A percentile compares a stretch with the other conserved stretches of the same genome.
Conservation (phyloP, 2,888 invertebrate genomes). For the Chymomyza procnemis region DNA sequence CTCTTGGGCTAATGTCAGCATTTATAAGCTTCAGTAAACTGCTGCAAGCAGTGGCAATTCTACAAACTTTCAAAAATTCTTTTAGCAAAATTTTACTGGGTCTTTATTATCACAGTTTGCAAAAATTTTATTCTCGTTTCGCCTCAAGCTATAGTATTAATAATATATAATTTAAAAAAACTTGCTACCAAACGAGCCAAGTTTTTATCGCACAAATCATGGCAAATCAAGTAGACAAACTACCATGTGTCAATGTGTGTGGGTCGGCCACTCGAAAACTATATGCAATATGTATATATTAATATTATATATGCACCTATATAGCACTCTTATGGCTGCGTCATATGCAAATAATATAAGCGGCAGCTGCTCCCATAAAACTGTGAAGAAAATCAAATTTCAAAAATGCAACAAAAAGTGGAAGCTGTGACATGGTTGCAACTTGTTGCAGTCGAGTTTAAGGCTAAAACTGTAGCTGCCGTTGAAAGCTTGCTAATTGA, state of each 20-base stretch:
- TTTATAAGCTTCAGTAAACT: conserved; percentile 23
- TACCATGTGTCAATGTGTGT: conserved; percentile 57
- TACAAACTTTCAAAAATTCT: no score
- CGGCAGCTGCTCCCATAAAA: conserved; percentile 36
- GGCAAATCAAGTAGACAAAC: conserved; percentile 40
- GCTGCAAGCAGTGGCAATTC: no score
- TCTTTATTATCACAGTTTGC: no score
- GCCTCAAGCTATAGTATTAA: no score
- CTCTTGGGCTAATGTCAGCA: no score
- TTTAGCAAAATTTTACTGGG: no score
- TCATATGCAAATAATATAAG: conserved; percentile 48
- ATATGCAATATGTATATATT: not conserved
- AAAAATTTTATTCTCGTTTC: no score
- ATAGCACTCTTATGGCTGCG: conserved; percentile 21
- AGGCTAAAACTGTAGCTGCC: conserved; percentile 29
- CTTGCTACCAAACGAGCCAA: conserved; percentile 51
- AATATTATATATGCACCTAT: not conserved
- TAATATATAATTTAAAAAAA: conserved; percentile 35
- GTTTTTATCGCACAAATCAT: conserved; percentile 34
- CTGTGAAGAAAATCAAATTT: conserved; percentile 20
- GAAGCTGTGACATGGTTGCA: conserved; percentile 42
- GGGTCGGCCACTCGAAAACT: conserved; percentile 37
- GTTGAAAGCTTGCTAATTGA: conserved; percentile 73
- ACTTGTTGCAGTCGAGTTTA: conserved; percentile 10
- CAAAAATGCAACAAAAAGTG: conserved; percentile 17